These are phyloP conservation scores for Onthophagus sagittarius DNA, from an alignment of 2,888 invertebrate genomes.

Conservation along the genomic window DNA sequence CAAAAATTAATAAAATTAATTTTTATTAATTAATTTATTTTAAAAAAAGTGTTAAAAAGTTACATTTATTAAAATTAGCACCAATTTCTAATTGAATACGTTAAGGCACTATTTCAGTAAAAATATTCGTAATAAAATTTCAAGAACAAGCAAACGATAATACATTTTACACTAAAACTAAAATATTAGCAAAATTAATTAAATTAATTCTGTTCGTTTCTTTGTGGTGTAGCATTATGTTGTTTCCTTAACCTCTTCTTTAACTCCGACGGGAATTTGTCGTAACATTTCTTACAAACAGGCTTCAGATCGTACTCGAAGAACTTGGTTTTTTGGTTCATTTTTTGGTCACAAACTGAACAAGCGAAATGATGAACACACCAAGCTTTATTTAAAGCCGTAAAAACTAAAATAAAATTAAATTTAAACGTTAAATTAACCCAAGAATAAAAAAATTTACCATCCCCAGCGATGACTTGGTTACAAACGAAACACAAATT, in stretches of 20 bases:
- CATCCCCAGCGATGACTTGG: slow-evolving; percentile 95
- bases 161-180: no score
- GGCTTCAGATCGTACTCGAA: slow-evolving; percentile 99
- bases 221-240: slow-evolving; percentile 67
- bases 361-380: slow-evolving; percentile 99
- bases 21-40: no score
- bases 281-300: slow-evolving; percentile 97
- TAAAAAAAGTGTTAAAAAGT: no score
- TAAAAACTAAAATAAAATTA: slow-evolving; percentile 72
- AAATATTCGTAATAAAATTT: no score
- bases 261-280: slow-evolving; percentile 91
- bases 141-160: no score
- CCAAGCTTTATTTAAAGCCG: slow-evolving; percentile 98
- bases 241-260: slow-evolving; percentile 87
- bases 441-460: slow-evolving; percentile 54
- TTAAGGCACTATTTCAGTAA: no score
- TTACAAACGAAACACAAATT: slow-evolving; percentile 99
- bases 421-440: slow-evolving; percentile 5
- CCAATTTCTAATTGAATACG: no score
- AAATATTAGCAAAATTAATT: background rate
- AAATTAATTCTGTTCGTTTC: slow-evolving; percentile 27
- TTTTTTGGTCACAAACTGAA: slow-evolving; percentile 92
- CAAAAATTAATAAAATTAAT: no score
- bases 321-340: slow-evolving; percentile 96
- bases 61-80: no score